A percentile compares a stretch with the other conserved stretches of the same genome.
These are phyloP conservation scores for Parascotia fuliginaria DNA, from an alignment of 2,888 invertebrate species.

Conservation along the genomic window DNA sequence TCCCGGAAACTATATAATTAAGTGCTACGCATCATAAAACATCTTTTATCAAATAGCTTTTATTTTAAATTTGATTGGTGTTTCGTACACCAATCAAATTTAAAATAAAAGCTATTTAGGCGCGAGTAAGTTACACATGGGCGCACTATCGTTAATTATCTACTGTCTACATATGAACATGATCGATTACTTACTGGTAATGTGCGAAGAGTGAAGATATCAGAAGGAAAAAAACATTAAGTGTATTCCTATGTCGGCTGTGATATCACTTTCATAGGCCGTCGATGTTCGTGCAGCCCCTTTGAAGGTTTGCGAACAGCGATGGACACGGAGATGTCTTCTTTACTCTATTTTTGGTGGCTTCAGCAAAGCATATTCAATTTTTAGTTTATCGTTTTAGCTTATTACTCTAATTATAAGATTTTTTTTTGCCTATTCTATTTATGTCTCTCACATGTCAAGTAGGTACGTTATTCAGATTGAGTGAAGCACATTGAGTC, in stretches of 20 bases:
- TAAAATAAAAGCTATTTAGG: too few relatives aligned
- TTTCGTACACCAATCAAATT: conserved; percentile 2
- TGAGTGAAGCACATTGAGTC: too few relatives aligned
- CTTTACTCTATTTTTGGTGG: neutral
- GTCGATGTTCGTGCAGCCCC: conserved; percentile 69
- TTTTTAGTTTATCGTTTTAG: too few relatives aligned
- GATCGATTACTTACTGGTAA: conserved; percentile 66
- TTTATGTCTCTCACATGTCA: too few relatives aligned
- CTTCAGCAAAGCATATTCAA: too few relatives aligned
- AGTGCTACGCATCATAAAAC: neutral
- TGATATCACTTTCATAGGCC: conserved; percentile 83
- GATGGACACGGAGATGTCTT: conserved; percentile 47
- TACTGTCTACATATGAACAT: conserved; percentile 61
- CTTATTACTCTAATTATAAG: too few relatives aligned
- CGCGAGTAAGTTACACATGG: conserved; percentile 26
- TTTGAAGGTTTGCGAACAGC: conserved; percentile 57
- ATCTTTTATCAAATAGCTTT: conserved; percentile 3
- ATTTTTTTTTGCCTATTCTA: too few relatives aligned
- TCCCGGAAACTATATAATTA: conserved; percentile 7
- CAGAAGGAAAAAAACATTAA: conserved; percentile 77
- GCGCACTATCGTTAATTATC: conserved; percentile 61
- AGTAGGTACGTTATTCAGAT: too few relatives aligned
- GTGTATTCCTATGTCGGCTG: conserved; percentile 80
- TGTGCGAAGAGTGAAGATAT: conserved; percentile 72
- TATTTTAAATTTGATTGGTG: conserved; percentile 11